A percentile compares a stretch with the other conserved stretches of the same genome.
Evolutionary conservation across 2,113 vertebrate species (phyloP).

Genomic region (Mus spicilegus): DNA sequence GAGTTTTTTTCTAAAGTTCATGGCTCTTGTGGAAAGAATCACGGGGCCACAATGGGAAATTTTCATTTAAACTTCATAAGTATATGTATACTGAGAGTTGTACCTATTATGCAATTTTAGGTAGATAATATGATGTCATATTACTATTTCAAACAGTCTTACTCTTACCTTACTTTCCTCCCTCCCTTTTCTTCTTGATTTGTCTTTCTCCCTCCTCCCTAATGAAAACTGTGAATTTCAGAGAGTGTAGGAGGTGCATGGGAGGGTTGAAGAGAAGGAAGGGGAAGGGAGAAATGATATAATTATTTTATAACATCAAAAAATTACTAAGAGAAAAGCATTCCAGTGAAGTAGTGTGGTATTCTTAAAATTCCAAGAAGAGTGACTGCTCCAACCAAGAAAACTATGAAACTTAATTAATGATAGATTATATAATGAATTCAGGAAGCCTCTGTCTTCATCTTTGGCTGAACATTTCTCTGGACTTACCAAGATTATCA

Average conservation of each 20-base stretch:
- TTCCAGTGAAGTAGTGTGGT: not conserved
- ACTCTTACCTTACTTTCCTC: not conserved
- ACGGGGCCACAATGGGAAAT: not conserved
- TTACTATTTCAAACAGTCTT: not conserved
- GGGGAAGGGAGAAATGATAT: not conserved
- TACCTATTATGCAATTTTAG: not conserved
- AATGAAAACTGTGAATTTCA: not conserved
- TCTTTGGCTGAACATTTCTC: not conserved
- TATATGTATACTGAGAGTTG: not conserved
- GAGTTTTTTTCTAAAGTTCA: not conserved
- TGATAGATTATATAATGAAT: not conserved
- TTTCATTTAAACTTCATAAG: not conserved
- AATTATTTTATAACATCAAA: not conserved
- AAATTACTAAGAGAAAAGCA: not conserved
- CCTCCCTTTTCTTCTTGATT: not conserved
- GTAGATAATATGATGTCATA: not conserved
- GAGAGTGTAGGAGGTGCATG: not conserved
- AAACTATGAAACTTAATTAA: not conserved
- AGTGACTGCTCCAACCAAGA: not conserved
- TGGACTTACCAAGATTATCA: not conserved
- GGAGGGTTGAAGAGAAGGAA: not conserved
- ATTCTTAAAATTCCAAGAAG: fast-evolving
- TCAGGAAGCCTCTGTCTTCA: not conserved
- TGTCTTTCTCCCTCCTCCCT: not conserved
- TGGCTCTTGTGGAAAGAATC: not conserved